Evolutionary conservation across 1,140 invertebrate genomes (phyloP), one percentile per base, ranked within the genome.

Genomic region (Aradophagus sp.): DNA sequence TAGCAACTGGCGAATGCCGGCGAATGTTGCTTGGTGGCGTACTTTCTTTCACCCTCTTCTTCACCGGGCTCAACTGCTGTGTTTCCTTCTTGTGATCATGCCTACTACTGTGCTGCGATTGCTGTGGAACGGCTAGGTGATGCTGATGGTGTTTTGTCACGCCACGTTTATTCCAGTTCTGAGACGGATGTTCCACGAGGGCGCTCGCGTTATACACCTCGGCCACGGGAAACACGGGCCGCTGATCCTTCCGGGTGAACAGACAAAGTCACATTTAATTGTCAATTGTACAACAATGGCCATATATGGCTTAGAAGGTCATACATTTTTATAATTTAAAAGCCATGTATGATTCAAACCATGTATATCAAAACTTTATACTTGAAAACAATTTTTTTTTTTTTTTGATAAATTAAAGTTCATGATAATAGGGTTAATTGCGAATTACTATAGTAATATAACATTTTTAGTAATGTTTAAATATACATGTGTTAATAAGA

Each of bases 41-140:
- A 73, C 94, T 95, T 80, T 98, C 97, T 80, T 98, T 98, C 5
- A 98, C 96, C n/a, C 97, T 88, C 83, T 99, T 99, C 86, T 99
- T 99, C 1, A 98, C 96, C 0, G 97, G 97, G 76, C 95, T 97
- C 55, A 98, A 86, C 77, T 98, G 96, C 34, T 94, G 93, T 17
- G 92, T 89, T 75, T 97, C 95, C 80, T 97, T 97, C 80, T 95
- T 96, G 74, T 91, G 84, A 5, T 87, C 84, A 26, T 86, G 83
- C 17, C 66, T 8, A 11, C 66, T 8, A 11, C 83, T 78, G 15
- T 86, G 86, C 17, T 86, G 86, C 1, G 82, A 77, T 36, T 84
- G 83, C 11, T 83, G 84, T 0, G 87, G 86, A 32, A 87, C 84
- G 44, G 86, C 77, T 3, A 87, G 73, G 42, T 87, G 87, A 66